Evolutionary conservation across 2,113 vertebrate genomes (phyloP), one percentile per base, ranked within the genome.

Genomic region (Pao palembangensis): DNA sequence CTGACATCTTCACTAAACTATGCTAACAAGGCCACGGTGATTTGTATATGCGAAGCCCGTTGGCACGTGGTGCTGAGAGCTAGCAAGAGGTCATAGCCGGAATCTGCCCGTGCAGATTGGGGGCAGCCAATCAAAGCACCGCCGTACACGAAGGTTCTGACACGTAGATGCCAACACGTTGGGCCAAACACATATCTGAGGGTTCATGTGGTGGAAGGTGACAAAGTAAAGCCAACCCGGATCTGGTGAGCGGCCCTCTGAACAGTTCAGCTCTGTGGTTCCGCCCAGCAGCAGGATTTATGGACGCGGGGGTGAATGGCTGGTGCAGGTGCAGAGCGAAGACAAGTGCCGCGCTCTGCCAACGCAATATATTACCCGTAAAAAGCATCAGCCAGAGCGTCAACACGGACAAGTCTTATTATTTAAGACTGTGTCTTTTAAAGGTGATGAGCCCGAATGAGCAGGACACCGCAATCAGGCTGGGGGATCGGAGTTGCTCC

Each of bases 1-100:
- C 85, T 89, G 89, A 90, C 88, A 89, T 90, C 90, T 90, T 89
- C 87, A 89, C 88, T 90, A 89, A 89, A 89, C 86, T 90, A 91
- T 91, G 87, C 88, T 91, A 91, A 91, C 87, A 91, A 89, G 84
- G 85, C 84, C 46, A 58, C 51, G 18, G 86, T 89, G 88, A 90
- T 89, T 90, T 89, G 89, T 88, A 89, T 89, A 88, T 86, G 85
- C 83, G 84, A 81, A 65, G 82, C 69, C 76, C 38, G 64, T 55
- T 72, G 85, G 84, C 76, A 82, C 68, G 70, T 69, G 76, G 56
- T 46, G 52, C 6, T 23, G 18, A 8, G 11, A 2, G 13, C 34
- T 41, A 10, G 20, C 19, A 46, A 31, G 31, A 59, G 54, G 55
- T 71, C 71, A 62, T 11, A 18, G 12, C 17, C 57, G 75, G 69